Conservation (phyloP, 1,140 invertebrate species). For the Drosophila grimshawi region DNA sequence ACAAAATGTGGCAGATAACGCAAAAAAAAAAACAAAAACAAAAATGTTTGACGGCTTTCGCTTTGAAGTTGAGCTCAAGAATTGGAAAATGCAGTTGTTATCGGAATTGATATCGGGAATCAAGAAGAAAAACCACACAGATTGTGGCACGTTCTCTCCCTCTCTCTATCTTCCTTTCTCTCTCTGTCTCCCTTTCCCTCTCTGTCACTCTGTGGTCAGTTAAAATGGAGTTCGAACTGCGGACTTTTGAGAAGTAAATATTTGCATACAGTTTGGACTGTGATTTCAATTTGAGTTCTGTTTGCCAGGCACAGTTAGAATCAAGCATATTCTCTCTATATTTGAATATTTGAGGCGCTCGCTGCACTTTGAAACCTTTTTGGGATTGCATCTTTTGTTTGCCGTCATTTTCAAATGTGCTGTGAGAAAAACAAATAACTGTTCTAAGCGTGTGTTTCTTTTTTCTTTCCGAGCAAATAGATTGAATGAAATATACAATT, state of each 20-base stretch:
- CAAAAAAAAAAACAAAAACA: background rate
- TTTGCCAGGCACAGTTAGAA: conserved; percentile 34
- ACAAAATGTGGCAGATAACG: conserved; percentile 41
- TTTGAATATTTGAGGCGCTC: conserved; percentile 20
- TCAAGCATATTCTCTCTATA: conserved; percentile 22
- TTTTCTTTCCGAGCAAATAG: too few species aligned
- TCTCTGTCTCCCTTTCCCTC: background rate
- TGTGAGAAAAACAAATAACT: conserved; percentile 77
- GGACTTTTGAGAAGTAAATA: conserved; percentile 43
- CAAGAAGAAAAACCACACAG: background rate
- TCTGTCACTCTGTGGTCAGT: conserved; percentile 6
- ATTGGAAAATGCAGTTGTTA: conserved; percentile 4
- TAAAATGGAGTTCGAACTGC: conserved; percentile 42
- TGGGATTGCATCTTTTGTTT: conserved; percentile 50
- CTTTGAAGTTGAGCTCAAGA: conserved; percentile 30
- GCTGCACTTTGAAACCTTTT: conserved; percentile 51
- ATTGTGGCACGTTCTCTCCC: background rate
- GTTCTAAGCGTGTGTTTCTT: conserved; percentile 7
- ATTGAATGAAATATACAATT: too few species aligned
- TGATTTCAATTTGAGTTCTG: conserved; percentile 23
- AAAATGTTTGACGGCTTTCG: background rate
- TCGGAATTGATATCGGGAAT: conserved; percentile 10
- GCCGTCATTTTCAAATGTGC: conserved; percentile 64
- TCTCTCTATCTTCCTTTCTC: background rate
- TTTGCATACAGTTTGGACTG: conserved; percentile 49